Conservation (phyloP, 2,113 vertebrate genomes). For the Gadus chalcogrammus region DNA sequence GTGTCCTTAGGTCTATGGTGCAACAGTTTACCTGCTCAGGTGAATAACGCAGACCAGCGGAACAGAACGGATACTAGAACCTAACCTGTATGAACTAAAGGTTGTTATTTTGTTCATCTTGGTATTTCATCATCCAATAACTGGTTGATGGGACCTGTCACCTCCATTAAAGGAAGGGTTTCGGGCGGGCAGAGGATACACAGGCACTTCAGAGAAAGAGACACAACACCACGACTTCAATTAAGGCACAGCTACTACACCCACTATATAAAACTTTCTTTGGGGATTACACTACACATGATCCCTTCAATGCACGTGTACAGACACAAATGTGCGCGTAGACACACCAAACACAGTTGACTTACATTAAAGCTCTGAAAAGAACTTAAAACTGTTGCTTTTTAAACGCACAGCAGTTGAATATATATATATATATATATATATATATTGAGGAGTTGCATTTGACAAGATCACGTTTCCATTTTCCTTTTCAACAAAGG, state of each 20-base stretch:
- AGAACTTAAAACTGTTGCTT: neutral
- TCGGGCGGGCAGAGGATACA: neutral
- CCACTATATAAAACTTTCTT: neutral
- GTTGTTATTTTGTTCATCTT: no score
- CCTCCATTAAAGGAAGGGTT: slow-evolving; percentile 1
- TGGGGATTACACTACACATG: neutral
- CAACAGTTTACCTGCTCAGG: no score
- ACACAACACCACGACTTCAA: neutral
- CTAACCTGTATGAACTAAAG: neutral
- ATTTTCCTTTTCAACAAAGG: neutral
- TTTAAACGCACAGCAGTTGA: neutral
- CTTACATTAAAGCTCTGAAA: neutral
- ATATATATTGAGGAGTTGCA: neutral
- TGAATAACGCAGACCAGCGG: no score
- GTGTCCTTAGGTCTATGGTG: neutral
- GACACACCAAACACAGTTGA: no score
- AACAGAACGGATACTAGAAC: no score
- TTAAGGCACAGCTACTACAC: neutral
- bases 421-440: neutral
- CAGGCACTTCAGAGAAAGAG: neutral
- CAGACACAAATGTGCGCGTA: neutral
- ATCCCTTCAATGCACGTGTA: neutral
- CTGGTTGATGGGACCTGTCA: neutral
- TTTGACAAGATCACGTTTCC: neutral
- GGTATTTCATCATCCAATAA: no score